Base-by-base conservation (phyloP, 2,113 vertebrate species). In the Pachyramphus minor region DNA sequence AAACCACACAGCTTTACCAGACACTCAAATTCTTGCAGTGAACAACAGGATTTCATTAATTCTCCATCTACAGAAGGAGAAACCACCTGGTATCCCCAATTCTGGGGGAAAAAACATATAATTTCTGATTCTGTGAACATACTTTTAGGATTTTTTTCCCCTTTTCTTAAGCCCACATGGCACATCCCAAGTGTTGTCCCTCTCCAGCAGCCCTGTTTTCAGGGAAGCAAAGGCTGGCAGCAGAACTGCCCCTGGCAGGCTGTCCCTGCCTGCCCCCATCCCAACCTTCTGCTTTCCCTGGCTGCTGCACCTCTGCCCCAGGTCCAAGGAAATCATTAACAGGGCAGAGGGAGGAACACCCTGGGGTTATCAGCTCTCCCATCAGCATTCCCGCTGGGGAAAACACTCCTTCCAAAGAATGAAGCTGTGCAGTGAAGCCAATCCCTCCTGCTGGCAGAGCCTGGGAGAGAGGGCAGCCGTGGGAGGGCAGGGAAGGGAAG, bases 101-200 rank as follows among this genome's bases (percentile, higher is more conserved):
- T 42, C 60, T 41, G 60, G 16, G 18, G 27, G 39, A 8, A 27
- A n/a, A 18, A 20, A 13, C 28, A 20, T 41, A 8, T 3, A 3
- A 45, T 24, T 88, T 81, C 47, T 39, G 12, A 62, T 30, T 49
- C 63, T 64, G 14, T 16, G 19, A 21, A 28, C 21, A 42, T 8
- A 25, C 39, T 58, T 37, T 28, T 20, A 45, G 45, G 37, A 1
- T 3, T 1, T 2, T 23, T 28, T 14, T 3, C 1, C 2, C 0
- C 1, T 8, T 42, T 53, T 30, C n/a, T 35, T 10, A 50, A 67
- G 5, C 49, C 31, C 17, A 0, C 3, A 6, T 8, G 42, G 63
- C 52, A 19, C 53, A n/a, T 27, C 37, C 60, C 66, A 52, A 56
- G 1, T 12, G 21, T 37, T 3, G 9, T 23, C 30, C 66, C 63